Evolutionary conservation across 2,888 invertebrate species (phyloP).

Genomic region (Acrocyrtus sp.): DNA sequence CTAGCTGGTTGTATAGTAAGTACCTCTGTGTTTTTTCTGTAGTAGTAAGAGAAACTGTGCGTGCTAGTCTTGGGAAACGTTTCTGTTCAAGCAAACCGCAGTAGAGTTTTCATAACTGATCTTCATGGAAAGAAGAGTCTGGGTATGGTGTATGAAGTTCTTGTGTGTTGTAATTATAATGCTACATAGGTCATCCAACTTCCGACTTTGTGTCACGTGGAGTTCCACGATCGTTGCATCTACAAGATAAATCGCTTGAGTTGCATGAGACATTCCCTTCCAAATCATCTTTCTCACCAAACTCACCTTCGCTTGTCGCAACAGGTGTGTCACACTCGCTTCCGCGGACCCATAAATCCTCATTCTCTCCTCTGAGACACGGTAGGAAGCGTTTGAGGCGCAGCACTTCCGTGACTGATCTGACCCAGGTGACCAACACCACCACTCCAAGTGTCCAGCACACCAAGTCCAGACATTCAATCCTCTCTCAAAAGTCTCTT

Average conservation of each 20-base stretch:
- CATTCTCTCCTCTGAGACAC: slow-evolving; percentile 63
- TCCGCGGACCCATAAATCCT: slow-evolving; percentile 64
- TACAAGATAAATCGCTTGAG: slow-evolving; percentile 57
- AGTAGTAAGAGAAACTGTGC: too few relatives aligned
- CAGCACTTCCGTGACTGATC: slow-evolving; percentile 63
- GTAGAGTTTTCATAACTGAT: too few relatives aligned
- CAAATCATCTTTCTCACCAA: slow-evolving; percentile 62
- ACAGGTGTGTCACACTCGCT: slow-evolving; percentile 63
- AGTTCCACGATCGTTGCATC: slow-evolving; percentile 57
- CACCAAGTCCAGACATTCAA: slow-evolving; percentile 55
- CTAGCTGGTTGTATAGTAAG: too few relatives aligned
- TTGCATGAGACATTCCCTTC: slow-evolving; percentile 59
- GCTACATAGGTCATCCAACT: slow-evolving; percentile 51
- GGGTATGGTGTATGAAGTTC: too few relatives aligned
- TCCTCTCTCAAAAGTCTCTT: slow-evolving; percentile 63
- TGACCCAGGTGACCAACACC: slow-evolving; percentile 57
- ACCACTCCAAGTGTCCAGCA: slow-evolving; percentile 47
- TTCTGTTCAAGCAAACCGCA: too few relatives aligned
- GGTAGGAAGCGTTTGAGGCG: slow-evolving; percentile 63
- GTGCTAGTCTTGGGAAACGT: too few relatives aligned
- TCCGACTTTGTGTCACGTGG: slow-evolving; percentile 53
- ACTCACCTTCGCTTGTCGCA: slow-evolving; percentile 62
- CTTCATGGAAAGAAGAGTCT: too few relatives aligned
- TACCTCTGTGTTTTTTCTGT: too few relatives aligned
- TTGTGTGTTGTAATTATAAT: slow-evolving; percentile 38